Evolutionary conservation across 2,888 invertebrate species (phyloP), one percentile per base, ranked within the genome.

Genomic region (Conchocele bisecta): DNA sequence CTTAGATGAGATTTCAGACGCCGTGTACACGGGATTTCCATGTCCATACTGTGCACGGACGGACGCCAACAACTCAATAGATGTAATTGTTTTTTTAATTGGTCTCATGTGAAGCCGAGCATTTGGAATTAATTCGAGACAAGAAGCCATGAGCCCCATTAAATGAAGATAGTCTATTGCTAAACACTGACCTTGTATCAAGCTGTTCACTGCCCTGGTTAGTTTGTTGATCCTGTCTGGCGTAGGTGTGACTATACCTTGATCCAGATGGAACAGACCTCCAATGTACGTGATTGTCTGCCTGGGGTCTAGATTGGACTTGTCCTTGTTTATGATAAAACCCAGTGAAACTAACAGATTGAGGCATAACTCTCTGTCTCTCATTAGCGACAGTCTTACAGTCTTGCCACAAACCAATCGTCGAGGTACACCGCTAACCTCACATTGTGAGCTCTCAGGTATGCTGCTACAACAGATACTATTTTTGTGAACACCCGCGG

Each of bases 301-400:
- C 1, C 53, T 41, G 33, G 66, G 76, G 2, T 22, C 35, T 17
- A 64, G 35, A 15, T 39, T 11, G 1, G 73, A 74, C 41, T 70
- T 70, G 13, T 73, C 51, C 15, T n/a, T n/a, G 44, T 77, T 77
- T 31, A 74, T 67, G 17, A 70, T 61, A 31, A 74, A 73, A 11
- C 69, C 73, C 39, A 70, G 46, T 31, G 59, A n/a, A 9, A 56
- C 46, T 13, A 72, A 44, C n/a, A 69, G 31, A 46, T 56, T 31
- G 15, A 71, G 26, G 26, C 51, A 20, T 44, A 11, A 61, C 42
- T 9, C 17, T 59, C 51, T 66, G 59, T 70, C 66, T 54, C 31
- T 28, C 4, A 53, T 20, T 20, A 77, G 53, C 3, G 3, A 20
- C 13, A 13, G 2, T 31, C 53, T 61, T 28, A 29, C 9, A 26